These are phyloP conservation scores for Ophion costatus DNA, from an alignment of 2,888 invertebrate species.

Conservation along the genomic window DNA sequence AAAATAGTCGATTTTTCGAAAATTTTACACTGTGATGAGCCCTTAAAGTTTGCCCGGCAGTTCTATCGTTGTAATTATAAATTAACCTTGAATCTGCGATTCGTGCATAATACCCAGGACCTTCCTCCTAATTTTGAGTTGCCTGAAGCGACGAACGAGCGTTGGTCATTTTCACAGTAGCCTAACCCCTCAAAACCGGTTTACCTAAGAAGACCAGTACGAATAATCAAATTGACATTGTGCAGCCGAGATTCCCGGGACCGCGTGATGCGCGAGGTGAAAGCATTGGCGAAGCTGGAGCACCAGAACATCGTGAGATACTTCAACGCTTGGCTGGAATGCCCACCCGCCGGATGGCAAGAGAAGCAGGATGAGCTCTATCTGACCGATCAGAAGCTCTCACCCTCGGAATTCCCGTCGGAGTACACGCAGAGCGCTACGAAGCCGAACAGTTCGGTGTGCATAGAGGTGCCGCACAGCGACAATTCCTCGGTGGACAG, in stretches of 20 bases:
- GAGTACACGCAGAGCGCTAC: conserved; percentile 72
- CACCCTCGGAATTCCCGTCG: conserved; percentile 73
- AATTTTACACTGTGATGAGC: too few relatives aligned
- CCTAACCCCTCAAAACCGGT: not conserved
- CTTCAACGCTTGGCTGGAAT: conserved; percentile 97
- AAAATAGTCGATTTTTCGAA: too few relatives aligned
- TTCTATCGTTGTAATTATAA: too few relatives aligned
- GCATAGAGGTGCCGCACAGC: conserved; percentile 74
- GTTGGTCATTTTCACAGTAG: too few relatives aligned
- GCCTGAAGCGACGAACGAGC: too few relatives aligned
- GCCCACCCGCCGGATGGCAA: conserved; percentile 95
- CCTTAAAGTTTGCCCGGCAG: too few relatives aligned
- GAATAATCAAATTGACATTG: conserved; percentile 40
- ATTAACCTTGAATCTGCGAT: too few relatives aligned
- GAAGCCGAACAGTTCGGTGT: conserved; percentile 73
- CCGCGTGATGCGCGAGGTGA: conserved; percentile 96
- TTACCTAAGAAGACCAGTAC: not conserved
- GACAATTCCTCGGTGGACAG: conserved; percentile 78
- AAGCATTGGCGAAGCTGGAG: conserved; percentile 96
- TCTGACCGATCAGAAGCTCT: conserved; percentile 81
- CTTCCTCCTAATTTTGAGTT: too few relatives aligned
- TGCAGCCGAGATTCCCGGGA: conserved; percentile 91
- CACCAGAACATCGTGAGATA: conserved; percentile 98
- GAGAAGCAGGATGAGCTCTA: conserved; percentile 89
- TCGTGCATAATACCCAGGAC: too few relatives aligned